Percentiles rank a stretch among this genome's conserved stretches.
Conservation (phyloP, 2,888 invertebrate species). For the Tenodera sinensis region DNA sequence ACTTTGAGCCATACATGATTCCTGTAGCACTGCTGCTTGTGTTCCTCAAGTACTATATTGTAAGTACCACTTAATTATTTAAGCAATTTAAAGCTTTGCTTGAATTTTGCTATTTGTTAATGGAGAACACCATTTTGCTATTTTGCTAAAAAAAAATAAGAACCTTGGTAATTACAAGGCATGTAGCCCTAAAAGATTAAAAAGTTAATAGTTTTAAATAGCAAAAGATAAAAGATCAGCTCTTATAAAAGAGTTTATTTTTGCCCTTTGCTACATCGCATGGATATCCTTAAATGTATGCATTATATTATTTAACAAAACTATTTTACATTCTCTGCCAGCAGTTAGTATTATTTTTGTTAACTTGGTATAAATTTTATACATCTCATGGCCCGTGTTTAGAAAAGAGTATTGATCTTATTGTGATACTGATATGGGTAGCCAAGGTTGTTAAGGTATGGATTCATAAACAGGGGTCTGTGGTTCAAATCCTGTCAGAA, state of each 20-base stretch:
- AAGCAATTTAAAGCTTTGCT: not conserved
- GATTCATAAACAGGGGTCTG: no score
- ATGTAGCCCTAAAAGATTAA: not conserved
- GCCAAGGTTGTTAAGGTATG: no score
- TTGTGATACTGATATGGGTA: no score
- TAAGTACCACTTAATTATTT: constrained; percentile 42
- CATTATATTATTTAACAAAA: no score
- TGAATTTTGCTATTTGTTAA: not conserved
- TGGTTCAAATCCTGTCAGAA: no score
- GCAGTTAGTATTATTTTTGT: no score
- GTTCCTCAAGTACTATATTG: constrained; percentile 70
- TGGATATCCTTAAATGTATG: not conserved
- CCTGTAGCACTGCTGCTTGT: constrained; percentile 78
- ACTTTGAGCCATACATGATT: constrained; percentile 94
- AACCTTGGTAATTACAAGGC: not conserved
- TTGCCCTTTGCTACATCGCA: not conserved
- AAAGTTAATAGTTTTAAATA: not conserved
- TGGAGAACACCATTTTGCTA: not conserved
- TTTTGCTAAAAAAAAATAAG: not conserved
- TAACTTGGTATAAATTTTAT: no score
- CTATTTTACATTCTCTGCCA: no score
- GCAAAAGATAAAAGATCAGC: no score
- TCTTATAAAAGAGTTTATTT: no score
- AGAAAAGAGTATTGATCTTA: no score
- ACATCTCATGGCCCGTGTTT: no score